A percentile compares a stretch with the other conserved stretches of the same genome.
Conservation (phyloP, 1,140 invertebrate species). For the Heliconius melpomene region DNA sequence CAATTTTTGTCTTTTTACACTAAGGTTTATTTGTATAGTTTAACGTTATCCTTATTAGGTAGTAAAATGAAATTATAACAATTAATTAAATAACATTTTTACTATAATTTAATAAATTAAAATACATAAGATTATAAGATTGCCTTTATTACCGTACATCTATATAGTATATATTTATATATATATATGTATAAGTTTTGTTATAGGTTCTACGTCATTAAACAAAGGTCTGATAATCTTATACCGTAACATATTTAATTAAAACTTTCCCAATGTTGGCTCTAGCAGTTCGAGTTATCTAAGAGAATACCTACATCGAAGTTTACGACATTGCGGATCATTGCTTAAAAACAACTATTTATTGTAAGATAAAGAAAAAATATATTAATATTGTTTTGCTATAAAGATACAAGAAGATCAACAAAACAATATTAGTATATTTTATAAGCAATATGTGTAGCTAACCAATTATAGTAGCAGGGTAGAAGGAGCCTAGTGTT, state of each 20-base stretch:
- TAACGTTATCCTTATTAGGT: no score
- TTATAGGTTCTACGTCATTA: background rate
- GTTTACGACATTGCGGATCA: slow-evolving; percentile 28
- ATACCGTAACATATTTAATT: slow-evolving; percentile 55
- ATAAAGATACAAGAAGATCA: background rate
- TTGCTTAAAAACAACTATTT: slow-evolving; percentile 16
- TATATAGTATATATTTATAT: background rate
- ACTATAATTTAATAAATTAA: no score
- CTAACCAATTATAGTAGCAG: no score
- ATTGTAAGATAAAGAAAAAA: background rate
- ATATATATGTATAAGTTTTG: background rate
- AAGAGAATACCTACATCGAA: slow-evolving; percentile 19
- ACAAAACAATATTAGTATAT: no score
- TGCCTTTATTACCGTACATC: background rate
- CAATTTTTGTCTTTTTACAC: no score
- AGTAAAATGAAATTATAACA: no score
- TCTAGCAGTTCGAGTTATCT: slow-evolving; percentile 33
- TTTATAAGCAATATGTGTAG: no score
- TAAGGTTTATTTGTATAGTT: no score
- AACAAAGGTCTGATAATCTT: background rate
- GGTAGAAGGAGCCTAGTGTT: no score
- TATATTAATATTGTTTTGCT: slow-evolving; percentile 2
- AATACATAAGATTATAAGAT: no score
- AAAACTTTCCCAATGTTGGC: slow-evolving; percentile 57
- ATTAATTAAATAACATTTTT: no score